Base-by-base conservation (phyloP, 2,888 invertebrate genomes). In the Arrhopalites spinosus region DNA sequence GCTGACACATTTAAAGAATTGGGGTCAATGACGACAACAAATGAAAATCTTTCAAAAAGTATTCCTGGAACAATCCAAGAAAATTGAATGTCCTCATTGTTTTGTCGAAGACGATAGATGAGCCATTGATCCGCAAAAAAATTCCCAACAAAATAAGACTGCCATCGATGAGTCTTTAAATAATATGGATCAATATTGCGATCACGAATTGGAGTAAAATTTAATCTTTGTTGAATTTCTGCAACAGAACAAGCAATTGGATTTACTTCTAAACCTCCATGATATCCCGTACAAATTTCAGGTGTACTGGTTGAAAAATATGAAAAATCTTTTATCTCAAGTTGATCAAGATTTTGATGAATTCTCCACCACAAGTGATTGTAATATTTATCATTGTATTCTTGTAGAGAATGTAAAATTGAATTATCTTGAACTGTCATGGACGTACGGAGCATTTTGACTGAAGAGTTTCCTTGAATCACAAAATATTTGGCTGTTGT, bases 71-170 rank as follows among this genome's bases (percentile, higher is more conserved):
- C 11, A 7, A 67, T 23, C 67, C 67, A 67, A 7, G 36, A 36
- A 47, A 67, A 67, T 20, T 43, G 23, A 30, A 67, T 67, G 20
- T 67, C 45, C 17, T 67, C 67, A 15, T 47, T 20, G 20, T 67
- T 67, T 2, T 67, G 11, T 8, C 25, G 11, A 20, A 67, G 15
- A 2, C 67, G 43, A 20, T 11, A 36, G 15, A 67, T 36, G 25
- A 67, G 67, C 67, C 67, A 67, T 5, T n/a, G 36, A 47, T 67
- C 67, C 45, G 67, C 43, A 47, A 67, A 67, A 17, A 67, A 67
- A 17, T 67, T 67, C 45, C 67, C 67, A 45, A 67, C 17, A 23
- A 67, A 29, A n/a, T 67, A 67, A 2, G 67, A 67, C 1, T 11
- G 45, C 20, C 20, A 67, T 15, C 67, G n/a, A n/a, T 45, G n/a